A percentile compares a stretch with the other conserved stretches of the same genome.
These are phyloP conservation scores for Electrona antarctica DNA, from an alignment of 2,113 vertebrate species.

Conservation along the genomic window DNA sequence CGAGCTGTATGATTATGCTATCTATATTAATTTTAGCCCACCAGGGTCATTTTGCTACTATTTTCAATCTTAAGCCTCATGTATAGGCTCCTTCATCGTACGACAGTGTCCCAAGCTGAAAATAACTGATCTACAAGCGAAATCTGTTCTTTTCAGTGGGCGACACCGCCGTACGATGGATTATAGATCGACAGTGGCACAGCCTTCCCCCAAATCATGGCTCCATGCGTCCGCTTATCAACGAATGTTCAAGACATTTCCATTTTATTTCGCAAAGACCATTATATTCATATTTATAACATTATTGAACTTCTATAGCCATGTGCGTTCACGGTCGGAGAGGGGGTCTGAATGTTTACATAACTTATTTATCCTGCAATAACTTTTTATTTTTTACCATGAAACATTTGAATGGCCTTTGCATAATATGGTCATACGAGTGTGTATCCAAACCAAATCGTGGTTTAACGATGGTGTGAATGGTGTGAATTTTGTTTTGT, in stretches of 20 bases:
- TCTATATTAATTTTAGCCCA: too few relatives aligned
- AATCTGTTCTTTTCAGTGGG: not conserved
- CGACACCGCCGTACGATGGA: not conserved
- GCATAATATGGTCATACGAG: conserved; percentile 31
- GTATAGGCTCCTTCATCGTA: too few relatives aligned
- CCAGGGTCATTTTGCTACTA: too few relatives aligned
- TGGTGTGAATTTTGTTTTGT: conserved; percentile 32
- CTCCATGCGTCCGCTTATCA: not conserved
- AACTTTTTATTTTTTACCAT: conserved; percentile 44
- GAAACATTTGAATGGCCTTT: conserved; percentile 38
- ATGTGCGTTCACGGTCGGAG: conserved; percentile 14
- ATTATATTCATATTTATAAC: conserved; percentile 55
- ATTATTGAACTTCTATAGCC: conserved; percentile 43
- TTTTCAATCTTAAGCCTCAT: too few relatives aligned
- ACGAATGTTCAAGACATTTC: conserved; percentile 20
- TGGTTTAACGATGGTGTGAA: conserved; percentile 57
- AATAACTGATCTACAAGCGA: too few relatives aligned
- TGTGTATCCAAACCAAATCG: conserved; percentile 58
- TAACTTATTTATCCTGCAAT: conserved; percentile 68
- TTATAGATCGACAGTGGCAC: not conserved
- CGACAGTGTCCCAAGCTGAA: too few relatives aligned
- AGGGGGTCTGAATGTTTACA: conserved; percentile 58
- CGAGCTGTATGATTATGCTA: too few relatives aligned
- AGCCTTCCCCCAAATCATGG: not conserved
- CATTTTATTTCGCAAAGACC: conserved; percentile 23